phyloP scores from a whole-genome alignment of 64 coral and sea anemone species.

The Pocillopora verrucosa region DNA sequence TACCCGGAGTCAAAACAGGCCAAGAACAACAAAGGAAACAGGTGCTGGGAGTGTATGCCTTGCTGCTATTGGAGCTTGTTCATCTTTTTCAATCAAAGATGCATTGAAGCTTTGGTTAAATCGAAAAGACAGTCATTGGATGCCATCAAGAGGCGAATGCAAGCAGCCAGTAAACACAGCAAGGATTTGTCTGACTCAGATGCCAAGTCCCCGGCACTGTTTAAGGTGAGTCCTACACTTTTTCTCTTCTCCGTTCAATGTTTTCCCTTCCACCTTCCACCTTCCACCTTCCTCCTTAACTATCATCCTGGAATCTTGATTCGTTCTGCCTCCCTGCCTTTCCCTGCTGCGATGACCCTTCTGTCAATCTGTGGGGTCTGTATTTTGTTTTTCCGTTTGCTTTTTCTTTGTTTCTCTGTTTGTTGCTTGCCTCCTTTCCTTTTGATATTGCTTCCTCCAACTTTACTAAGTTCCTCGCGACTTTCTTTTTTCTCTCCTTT shows the following conservation, averaged over 20 bases:
- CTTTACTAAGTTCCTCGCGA: too few species aligned
- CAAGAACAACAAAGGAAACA: conserved; percentile 93
- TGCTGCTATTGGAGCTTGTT: conserved; percentile 89
- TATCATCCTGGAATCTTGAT: background rate
- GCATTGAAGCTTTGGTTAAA: conserved; percentile 62
- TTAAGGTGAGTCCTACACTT: conserved; percentile 32
- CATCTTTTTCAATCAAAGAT: conserved; percentile 65
- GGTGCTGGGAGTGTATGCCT: conserved; percentile 98
- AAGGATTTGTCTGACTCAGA: conserved; percentile 31
- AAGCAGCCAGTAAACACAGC: conserved; percentile 52
- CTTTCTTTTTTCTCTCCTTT: background rate
- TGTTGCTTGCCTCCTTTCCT: background rate
- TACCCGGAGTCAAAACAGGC: conserved; percentile 90
- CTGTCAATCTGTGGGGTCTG: background rate
- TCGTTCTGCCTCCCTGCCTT: too few species aligned
- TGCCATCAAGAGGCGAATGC: conserved; percentile 63
- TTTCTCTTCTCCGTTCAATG: background rate
- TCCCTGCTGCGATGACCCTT: background rate
- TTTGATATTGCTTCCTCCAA: background rate
- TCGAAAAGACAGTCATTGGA: conserved; percentile 54
- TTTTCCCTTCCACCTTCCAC: background rate
- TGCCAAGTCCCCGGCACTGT: conserved; percentile 37
- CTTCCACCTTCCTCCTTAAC: background rate
- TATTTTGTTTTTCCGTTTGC: background rate
- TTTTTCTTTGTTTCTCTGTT: background rate